Conservation (phyloP, 2,797 vertebrate genomes). For the Sphenodon punctatus region DNA sequence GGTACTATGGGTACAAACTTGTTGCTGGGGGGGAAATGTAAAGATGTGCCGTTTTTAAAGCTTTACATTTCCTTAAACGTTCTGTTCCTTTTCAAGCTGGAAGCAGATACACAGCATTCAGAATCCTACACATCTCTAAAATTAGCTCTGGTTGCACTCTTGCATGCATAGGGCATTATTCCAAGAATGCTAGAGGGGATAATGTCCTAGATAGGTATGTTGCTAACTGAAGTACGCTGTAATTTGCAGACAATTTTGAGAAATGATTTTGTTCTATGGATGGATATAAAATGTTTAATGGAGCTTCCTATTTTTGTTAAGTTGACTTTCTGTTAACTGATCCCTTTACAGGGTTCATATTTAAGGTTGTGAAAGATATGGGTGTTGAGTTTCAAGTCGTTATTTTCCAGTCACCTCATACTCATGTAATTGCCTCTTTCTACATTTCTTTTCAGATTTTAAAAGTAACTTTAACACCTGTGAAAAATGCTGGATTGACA, state of each 20-base stretch:
- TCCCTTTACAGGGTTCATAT: not conserved
- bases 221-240: not conserved
- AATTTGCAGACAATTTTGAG: not conserved
- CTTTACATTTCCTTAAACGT: not conserved
- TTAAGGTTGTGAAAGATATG: not conserved
- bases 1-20: too few relatives aligned
- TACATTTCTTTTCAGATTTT: not conserved
- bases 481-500: not conserved
- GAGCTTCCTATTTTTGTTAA: not conserved
- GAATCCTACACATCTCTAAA: not conserved
- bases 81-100: not conserved
- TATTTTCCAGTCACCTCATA: not conserved
- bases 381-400: not conserved
- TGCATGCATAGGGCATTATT: not conserved
- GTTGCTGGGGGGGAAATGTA: not conserved
- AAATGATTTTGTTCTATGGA: not conserved
- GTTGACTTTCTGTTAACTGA: not conserved
- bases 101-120: not conserved
- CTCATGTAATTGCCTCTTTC: not conserved
- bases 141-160: not conserved
- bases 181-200: not conserved
- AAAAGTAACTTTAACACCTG: rapidly evolving
- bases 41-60: not conserved
- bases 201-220: rapidly evolving
- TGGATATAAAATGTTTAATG: not conserved